Conservation (phyloP, 2,797 vertebrate species). For the Darevskia nairensis region DNA sequence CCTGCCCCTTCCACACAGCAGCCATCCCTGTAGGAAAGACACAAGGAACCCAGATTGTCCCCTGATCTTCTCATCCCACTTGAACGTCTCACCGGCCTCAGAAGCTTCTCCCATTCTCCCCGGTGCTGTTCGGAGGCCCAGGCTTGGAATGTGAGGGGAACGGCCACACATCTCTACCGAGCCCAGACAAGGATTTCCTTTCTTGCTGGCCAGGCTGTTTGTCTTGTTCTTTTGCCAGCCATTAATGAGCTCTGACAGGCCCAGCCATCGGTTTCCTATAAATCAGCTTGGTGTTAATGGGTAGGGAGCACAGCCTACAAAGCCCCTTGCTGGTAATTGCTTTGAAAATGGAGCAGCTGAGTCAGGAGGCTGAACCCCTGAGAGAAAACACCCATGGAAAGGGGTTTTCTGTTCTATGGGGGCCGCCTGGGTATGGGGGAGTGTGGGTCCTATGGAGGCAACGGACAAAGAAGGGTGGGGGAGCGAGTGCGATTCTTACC, state of each 20-base stretch:
- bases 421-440: not conserved
- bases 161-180: slow-evolving; percentile 39
- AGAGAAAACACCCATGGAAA: not conserved
- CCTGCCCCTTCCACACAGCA: not conserved
- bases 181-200: slow-evolving; percentile 70
- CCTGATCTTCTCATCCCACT: not conserved
- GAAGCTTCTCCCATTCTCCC: not conserved
- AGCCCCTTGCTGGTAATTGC: slow-evolving; percentile 47
- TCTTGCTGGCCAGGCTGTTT: slow-evolving; percentile 61
- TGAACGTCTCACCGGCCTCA: not conserved
- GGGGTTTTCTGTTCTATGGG: slow-evolving; percentile 8
- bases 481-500: not conserved
- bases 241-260: slow-evolving; percentile 61
- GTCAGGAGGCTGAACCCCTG: not conserved
- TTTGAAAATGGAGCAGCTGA: slow-evolving; percentile 27
- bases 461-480: slow-evolving; percentile 15
- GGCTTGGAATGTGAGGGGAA: slow-evolving; percentile 40
- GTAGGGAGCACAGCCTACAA: slow-evolving; percentile 43
- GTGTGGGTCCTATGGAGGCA: not conserved
- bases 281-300: slow-evolving; percentile 63
- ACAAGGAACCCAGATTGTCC: not conserved
- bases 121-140: not conserved
- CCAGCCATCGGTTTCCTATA: slow-evolving; percentile 60
- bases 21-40: not conserved
- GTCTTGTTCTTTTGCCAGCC: slow-evolving; percentile 54